Conservation (phyloP, 1,140 invertebrate genomes). For the Macrobrachium nipponense region DNA sequence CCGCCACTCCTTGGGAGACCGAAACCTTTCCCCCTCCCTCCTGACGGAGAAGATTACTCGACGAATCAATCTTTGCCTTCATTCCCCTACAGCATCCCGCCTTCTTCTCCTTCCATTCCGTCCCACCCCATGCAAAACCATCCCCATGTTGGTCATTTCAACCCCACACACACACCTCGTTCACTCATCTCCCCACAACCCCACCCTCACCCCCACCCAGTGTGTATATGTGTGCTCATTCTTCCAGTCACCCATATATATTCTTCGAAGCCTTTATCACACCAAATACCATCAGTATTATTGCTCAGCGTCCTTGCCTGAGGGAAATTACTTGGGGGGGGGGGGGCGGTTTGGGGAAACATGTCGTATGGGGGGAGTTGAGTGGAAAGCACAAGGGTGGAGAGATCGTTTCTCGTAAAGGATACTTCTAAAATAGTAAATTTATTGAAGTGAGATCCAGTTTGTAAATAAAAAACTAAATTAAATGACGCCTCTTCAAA, state of each 20-base stretch:
- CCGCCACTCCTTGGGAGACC: not conserved
- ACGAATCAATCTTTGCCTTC: not conserved
- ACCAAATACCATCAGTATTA: slow-evolving; percentile 56
- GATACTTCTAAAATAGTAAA: not conserved
- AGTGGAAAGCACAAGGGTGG: not conserved
- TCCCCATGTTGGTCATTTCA: too few species aligned
- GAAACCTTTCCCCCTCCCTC: not conserved
- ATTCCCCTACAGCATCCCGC: not conserved
- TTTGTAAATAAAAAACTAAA: too few species aligned
- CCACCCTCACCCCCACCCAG: not conserved
- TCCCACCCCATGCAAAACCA: not conserved
- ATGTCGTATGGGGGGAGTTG: not conserved
- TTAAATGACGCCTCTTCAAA: too few species aligned
- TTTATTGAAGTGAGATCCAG: too few species aligned
- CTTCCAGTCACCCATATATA: not conserved
- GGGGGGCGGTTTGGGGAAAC: not conserved
- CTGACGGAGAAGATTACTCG: not conserved
- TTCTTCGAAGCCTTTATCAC: slow-evolving; percentile 42
- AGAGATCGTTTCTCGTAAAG: not conserved
- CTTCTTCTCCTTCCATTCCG: not conserved
- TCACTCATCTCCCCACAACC: not conserved
- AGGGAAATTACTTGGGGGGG: slow-evolving; percentile 30
- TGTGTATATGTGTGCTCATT: too few species aligned
- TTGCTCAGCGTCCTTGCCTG: slow-evolving; percentile 32
- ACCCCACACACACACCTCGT: not conserved